These are phyloP conservation scores for Tinamus major DNA, from an alignment of 2,797 vertebrate species.

Conservation along the genomic window DNA sequence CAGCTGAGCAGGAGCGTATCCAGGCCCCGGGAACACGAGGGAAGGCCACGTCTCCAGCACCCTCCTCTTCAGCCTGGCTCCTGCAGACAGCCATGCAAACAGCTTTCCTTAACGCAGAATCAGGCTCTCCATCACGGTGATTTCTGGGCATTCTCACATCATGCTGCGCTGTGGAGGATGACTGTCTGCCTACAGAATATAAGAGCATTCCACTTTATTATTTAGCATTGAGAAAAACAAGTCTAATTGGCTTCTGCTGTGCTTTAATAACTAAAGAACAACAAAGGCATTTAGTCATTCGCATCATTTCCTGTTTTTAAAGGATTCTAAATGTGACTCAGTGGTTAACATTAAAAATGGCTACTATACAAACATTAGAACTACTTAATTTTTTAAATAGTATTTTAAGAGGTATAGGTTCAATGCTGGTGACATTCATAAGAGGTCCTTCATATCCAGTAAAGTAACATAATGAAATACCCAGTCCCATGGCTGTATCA, in stretches of 20 bases:
- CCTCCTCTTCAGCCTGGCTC: neutral
- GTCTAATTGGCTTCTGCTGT: slow-evolving; percentile 72
- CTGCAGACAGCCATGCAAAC: neutral
- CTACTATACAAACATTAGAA: slow-evolving; percentile 57
- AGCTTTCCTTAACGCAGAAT: neutral
- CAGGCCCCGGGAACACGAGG: fast-evolving
- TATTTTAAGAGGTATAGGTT: slow-evolving; percentile 67
- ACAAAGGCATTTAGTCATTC: slow-evolving; percentile 70
- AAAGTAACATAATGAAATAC: slow-evolving; percentile 13
- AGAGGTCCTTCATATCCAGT: slow-evolving; percentile 50
- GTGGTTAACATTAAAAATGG: slow-evolving; percentile 71
- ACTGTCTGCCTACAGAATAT: neutral
- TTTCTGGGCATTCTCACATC: neutral
- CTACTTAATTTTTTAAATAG: slow-evolving; percentile 70
- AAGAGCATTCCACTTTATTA: slow-evolving; percentile 45
- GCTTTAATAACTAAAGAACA: slow-evolving; percentile 70
- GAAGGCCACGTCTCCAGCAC: neutral
- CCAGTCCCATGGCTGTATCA: neutral
- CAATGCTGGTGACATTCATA: slow-evolving; percentile 63
- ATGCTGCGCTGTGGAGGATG: neutral
- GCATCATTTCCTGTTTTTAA: slow-evolving; percentile 70
- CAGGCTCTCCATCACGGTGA: neutral
- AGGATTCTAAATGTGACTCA: slow-evolving; percentile 54
- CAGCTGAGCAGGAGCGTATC: neutral
- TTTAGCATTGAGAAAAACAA: slow-evolving; percentile 62